Conservation (phyloP, 2,888 invertebrate species). For the Cartodere bifasciata region DNA sequence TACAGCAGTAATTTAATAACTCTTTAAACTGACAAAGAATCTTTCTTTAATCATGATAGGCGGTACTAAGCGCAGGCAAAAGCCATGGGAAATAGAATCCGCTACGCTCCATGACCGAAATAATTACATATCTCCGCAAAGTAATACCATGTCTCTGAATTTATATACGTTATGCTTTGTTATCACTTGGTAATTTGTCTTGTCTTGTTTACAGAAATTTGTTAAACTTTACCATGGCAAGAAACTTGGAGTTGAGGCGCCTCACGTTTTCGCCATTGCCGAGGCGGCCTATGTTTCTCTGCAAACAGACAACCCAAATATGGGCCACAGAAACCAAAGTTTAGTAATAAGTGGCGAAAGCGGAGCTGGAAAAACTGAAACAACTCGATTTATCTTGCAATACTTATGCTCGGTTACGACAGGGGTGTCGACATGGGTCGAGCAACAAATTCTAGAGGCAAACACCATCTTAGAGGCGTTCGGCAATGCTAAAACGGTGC, state of each 20-base stretch:
- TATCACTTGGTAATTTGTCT: too few species aligned
- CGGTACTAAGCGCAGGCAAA: too few species aligned
- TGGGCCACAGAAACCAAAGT: slow-evolving; percentile 49
- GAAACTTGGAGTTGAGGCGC: slow-evolving; percentile 69
- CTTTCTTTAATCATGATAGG: too few species aligned
- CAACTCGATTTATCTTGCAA: slow-evolving; percentile 82
- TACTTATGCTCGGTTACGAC: slow-evolving; percentile 78
- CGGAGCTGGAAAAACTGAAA: slow-evolving; percentile 89
- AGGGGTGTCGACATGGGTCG: slow-evolving; percentile 82
- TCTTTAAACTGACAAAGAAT: too few species aligned
- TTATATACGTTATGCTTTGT: too few species aligned
- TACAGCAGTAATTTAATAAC: too few species aligned
- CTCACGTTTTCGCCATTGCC: slow-evolving; percentile 83
- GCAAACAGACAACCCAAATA: slow-evolving; percentile 35
- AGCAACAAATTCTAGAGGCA: slow-evolving; percentile 88
- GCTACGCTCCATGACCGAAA: too few species aligned
- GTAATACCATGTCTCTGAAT: too few species aligned
- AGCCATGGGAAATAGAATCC: too few species aligned
- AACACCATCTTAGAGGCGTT: slow-evolving; percentile 89
- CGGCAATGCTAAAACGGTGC: slow-evolving; percentile 85
- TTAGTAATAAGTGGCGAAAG: slow-evolving; percentile 88
- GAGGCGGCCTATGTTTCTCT: slow-evolving; percentile 77
- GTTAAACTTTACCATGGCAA: slow-evolving; percentile 72
- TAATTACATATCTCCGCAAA: too few species aligned
- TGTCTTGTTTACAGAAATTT: slow-evolving; percentile 51